Evolutionary conservation across 2,797 vertebrate species (phyloP).

Genomic region (Crossoptilon crossoptilon): DNA sequence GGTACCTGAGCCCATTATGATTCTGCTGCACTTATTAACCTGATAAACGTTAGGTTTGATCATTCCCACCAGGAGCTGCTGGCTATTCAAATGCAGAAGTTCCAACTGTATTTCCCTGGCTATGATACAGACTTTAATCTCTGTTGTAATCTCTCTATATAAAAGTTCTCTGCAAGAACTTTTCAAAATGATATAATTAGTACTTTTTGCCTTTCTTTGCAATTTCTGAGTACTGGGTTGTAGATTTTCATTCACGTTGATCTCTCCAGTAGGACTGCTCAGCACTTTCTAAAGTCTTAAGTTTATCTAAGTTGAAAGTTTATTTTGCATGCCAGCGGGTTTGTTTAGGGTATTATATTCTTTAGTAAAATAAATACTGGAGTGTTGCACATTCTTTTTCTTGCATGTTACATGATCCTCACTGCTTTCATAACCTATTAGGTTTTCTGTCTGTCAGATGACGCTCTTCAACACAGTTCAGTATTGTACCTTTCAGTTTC

Average conservation of each 20-base stretch:
- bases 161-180: not conserved
- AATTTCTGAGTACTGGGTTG: not conserved
- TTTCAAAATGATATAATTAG: not conserved
- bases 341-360: not conserved
- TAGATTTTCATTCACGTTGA: not conserved
- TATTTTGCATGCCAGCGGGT: not conserved
- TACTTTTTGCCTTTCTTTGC: accelerated
- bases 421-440: not conserved
- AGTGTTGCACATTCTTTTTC: not conserved
- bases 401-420: not conserved
- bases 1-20: not conserved
- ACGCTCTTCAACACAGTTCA: not conserved
- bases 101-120: not conserved
- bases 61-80: not conserved
- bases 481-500: not conserved
- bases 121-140: not conserved
- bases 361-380: not conserved
- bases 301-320: not conserved
- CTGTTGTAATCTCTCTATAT: not conserved
- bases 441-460: not conserved
- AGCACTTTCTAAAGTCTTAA: not conserved
- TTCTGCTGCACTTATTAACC: not conserved
- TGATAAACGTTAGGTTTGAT: not conserved
- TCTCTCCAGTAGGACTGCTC: not conserved
- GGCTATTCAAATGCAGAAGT: not conserved